Evolutionary conservation across 2,888 invertebrate genomes (phyloP), one percentile per base, ranked within the genome.

Genomic region (Ditylenchus weischeri): DNA sequence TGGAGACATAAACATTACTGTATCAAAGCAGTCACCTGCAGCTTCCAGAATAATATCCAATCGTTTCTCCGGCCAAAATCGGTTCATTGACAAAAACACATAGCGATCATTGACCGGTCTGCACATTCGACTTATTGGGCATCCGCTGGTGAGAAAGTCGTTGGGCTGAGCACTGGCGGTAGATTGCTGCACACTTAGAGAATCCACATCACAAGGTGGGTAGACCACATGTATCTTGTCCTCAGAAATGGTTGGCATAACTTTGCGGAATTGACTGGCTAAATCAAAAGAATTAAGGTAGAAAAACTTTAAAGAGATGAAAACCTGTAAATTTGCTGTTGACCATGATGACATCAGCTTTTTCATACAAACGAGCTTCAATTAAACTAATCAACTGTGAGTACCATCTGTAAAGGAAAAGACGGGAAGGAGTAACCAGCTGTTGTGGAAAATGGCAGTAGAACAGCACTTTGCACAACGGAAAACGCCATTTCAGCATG

Each of bases 261-360:
- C 81, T 62, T 54, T 15, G 18, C 58, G 75, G 48, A 71, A 71
- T n/a, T 64, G 73, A 71, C 69, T 61, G 2, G 79, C 80, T 79
- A 8, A 15, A 57, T 15, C 49, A 5, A 29, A 29, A 4, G 29
- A 29, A 29, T 5, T 29, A 29, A n/a, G 21, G 57, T 3, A 59
- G 8, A 59, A 13, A 54, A 54, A 7, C 11, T n/a, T 4, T 43
- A 11, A 64, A 29, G 21, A 18, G 15, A 43, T 19, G 61, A 59
- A 54, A 71, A 85, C 85, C 85, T 70, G 86, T 86, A 76, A 85
- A 86, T 72, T 85, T 81, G 74, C 85, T 85, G 76, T 86, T 86
- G 19, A 86, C 86, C 60, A 86, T 80, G 48, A 86, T 79, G 67
- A 80, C 74, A 73, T 86, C 84, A 47, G 86, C 85, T 78, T 84